These are phyloP conservation scores for Triplophysa siluroides DNA, from an alignment of 2,113 vertebrate species.

Conservation along the genomic window DNA sequence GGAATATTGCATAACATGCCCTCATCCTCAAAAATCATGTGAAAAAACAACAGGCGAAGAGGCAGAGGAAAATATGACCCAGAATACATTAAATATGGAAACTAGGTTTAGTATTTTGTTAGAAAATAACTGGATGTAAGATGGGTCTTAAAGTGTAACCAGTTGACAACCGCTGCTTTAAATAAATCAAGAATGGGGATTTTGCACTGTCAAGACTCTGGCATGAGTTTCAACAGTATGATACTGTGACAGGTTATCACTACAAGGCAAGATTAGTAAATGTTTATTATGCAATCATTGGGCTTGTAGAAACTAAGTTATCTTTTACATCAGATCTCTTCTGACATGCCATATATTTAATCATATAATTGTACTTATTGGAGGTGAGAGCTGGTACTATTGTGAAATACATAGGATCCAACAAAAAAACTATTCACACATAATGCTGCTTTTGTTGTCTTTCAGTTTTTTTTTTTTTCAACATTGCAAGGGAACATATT, in stretches of 20 bases:
- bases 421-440: background rate
- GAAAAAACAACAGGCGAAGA: background rate
- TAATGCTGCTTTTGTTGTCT: background rate
- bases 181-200: conserved; percentile 1
- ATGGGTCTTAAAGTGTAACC: no score
- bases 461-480: background rate
- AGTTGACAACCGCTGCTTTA: background rate
- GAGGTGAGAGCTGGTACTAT: background rate
- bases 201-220: background rate
- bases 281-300: background rate
- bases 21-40: background rate
- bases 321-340: background rate
- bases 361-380: background rate
- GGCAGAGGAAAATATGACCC: background rate
- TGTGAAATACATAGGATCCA: background rate
- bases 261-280: background rate
- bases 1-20: background rate
- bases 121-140: no score
- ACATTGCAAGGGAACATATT: background rate
- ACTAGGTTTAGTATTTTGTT: background rate
- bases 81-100: background rate
- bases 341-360: background rate
- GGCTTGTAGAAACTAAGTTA: background rate
- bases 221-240: background rate
- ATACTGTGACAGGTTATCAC: background rate